phyloP scores from a whole-genome alignment of 2,797 vertebrate species.

The Argya squamiceps region DNA sequence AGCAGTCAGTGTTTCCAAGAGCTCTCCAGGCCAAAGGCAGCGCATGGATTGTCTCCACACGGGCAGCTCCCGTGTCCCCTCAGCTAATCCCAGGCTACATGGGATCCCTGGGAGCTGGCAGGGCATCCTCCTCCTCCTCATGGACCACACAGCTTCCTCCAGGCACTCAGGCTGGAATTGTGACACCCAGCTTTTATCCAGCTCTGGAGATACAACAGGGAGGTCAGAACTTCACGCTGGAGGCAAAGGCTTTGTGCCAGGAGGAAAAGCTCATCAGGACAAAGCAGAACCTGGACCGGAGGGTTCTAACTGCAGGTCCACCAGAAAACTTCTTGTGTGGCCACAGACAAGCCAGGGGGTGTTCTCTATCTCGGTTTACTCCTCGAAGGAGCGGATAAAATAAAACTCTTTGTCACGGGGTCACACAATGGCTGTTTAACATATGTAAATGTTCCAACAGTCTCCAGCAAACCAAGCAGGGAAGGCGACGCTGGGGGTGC shows the following conservation, averaged over 20 bases:
- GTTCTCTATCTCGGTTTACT: not conserved
- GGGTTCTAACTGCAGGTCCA: not conserved
- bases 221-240: not conserved
- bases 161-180: not conserved
- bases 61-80: not conserved
- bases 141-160: not conserved
- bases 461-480: not conserved
- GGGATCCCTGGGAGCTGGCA: not conserved
- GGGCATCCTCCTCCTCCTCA: not conserved
- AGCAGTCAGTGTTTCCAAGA: not conserved
- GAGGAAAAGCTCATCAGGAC: not conserved
- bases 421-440: slow-evolving; percentile 41
- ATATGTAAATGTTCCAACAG: slow-evolving; percentile 11
- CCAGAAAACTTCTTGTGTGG: slow-evolving; percentile 27
- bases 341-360: not conserved
- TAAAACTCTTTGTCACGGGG: slow-evolving; percentile 6
- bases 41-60: not conserved
- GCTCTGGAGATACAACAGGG: not conserved
- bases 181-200: not conserved
- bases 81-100: not conserved
- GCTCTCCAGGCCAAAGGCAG: not conserved
- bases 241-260: not conserved
- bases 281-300: not conserved
- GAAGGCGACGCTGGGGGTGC: not conserved
- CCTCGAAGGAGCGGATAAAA: not conserved